phyloP scores from a whole-genome alignment of 2,888 invertebrate genomes.

The Chrysina gloriosa region DNA sequence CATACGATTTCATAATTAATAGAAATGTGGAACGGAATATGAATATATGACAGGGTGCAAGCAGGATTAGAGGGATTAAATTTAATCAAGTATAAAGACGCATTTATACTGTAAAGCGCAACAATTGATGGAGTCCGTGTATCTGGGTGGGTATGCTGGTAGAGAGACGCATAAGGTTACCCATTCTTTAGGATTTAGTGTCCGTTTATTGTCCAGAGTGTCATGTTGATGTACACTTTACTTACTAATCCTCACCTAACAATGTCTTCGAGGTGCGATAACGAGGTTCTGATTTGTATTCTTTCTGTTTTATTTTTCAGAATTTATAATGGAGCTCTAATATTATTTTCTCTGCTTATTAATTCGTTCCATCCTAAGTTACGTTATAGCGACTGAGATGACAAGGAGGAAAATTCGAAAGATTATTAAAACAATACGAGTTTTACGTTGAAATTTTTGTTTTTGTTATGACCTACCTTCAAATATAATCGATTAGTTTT shows the following conservation, averaged over 20 bases:
- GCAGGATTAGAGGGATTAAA: slow-evolving; percentile 40
- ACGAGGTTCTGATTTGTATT: slow-evolving; percentile 43
- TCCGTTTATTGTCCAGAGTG: slow-evolving; percentile 42
- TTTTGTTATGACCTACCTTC: no score
- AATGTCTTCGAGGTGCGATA: slow-evolving; percentile 40
- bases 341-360: background rate
- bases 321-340: slow-evolving; percentile 14
- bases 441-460: no score
- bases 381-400: background rate
- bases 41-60: slow-evolving; percentile 28
- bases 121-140: slow-evolving; percentile 40
- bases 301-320: slow-evolving; percentile 23
- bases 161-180: slow-evolving; percentile 29
- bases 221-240: slow-evolving; percentile 42
- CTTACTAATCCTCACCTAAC: slow-evolving; percentile 40
- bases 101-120: slow-evolving; percentile 20
- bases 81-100: slow-evolving; percentile 38
- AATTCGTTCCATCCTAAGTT: slow-evolving; percentile 15
- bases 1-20: slow-evolving; percentile 28
- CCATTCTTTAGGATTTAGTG: slow-evolving; percentile 44
- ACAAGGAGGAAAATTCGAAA: background rate
- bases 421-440: no score
- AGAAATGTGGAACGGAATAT: slow-evolving; percentile 26
- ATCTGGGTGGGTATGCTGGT: slow-evolving; percentile 37
- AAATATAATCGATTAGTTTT: no score